phyloP scores from a whole-genome alignment of 2,888 invertebrate genomes.

The Achlya flavicornis region DNA sequence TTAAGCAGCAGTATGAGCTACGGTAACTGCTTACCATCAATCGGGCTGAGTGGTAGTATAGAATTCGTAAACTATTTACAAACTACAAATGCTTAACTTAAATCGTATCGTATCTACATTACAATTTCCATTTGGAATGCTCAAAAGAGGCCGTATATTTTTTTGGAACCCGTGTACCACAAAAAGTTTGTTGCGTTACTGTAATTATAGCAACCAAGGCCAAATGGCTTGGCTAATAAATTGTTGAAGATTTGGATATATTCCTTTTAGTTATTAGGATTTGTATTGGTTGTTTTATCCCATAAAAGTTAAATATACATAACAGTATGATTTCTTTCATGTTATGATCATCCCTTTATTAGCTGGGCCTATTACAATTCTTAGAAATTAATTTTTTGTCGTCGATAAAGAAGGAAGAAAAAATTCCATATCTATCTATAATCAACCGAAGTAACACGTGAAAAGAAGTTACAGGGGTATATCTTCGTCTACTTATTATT shows the following conservation, averaged over 20 bases:
- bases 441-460: too few relatives aligned
- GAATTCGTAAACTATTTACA: too few relatives aligned
- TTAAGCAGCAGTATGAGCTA: too few relatives aligned
- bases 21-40: too few relatives aligned
- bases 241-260: slow-evolving; percentile 28
- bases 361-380: neutral
- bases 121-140: slow-evolving; percentile 30
- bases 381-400: neutral
- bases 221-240: slow-evolving; percentile 32
- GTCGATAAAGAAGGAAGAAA: too few relatives aligned
- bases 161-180: slow-evolving; percentile 24
- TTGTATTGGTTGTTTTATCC: slow-evolving; percentile 7
- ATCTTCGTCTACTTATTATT: too few relatives aligned
- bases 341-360: neutral
- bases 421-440: too few relatives aligned
- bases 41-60: too few relatives aligned
- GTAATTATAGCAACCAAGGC: slow-evolving; percentile 1
- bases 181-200: slow-evolving; percentile 12
- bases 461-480: too few relatives aligned
- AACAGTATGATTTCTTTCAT: neutral
- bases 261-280: slow-evolving; percentile 14
- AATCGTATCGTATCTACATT: slow-evolving; percentile 19
- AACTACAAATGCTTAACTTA: neutral
- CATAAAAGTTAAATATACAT: neutral
- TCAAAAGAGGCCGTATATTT: slow-evolving; percentile 40